Percentiles rank a stretch among this genome's conserved stretches.
These are phyloP conservation scores for Dasypus novemcinctus DNA, from an alignment of 2,113 vertebrate species.

Conservation along the genomic window DNA sequence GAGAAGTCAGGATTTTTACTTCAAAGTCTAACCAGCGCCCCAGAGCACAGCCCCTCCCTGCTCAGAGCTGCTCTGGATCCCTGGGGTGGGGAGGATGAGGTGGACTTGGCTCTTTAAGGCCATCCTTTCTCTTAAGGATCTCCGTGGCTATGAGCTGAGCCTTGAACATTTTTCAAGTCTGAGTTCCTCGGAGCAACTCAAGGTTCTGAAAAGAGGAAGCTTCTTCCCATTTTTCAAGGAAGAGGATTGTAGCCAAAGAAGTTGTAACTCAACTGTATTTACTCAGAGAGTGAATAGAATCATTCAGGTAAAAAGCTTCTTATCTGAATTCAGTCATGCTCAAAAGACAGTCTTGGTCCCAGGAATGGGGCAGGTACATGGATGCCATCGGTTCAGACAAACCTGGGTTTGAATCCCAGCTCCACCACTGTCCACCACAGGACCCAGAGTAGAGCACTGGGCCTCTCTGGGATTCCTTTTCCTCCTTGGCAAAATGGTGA, in stretches of 20 bases:
- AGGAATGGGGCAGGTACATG: background rate
- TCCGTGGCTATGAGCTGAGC: background rate
- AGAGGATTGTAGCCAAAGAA: background rate
- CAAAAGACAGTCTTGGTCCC: background rate
- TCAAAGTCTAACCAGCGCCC: background rate
- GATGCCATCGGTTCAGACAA: background rate
- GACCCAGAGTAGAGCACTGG: background rate
- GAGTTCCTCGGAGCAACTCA: background rate
- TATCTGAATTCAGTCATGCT: background rate
- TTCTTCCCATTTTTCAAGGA: background rate
- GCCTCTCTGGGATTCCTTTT: background rate
- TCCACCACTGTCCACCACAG: background rate
- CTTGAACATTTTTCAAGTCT: background rate
- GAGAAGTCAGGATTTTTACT: background rate
- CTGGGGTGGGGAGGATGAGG: background rate
- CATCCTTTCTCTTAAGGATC: background rate
- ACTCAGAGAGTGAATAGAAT: background rate
- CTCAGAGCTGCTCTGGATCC: background rate
- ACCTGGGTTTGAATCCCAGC: background rate
- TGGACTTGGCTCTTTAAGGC: background rate
- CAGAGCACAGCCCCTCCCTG: background rate
- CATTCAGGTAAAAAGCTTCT: background rate
- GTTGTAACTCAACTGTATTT: background rate
- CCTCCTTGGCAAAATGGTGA: background rate
- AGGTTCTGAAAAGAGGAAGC: background rate